A percentile compares a stretch with the other conserved stretches of the same genome.
Evolutionary conservation across 1,140 invertebrate genomes (phyloP).

Genomic region (Caenorhabditis briggsae): DNA sequence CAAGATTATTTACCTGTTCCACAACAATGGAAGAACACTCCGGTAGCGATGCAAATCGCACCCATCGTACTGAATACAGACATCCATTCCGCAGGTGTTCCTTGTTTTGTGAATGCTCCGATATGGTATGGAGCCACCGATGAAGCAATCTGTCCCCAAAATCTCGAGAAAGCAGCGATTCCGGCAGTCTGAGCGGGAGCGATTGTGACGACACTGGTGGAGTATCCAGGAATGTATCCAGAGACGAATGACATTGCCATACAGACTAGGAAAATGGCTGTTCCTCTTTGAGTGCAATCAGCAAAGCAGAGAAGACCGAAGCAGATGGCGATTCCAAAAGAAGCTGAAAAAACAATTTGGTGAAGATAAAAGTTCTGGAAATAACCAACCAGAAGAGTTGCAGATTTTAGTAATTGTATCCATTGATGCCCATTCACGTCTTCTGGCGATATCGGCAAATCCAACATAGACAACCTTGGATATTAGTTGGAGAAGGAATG

Average conservation of each 20-base stretch:
- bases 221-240: slow-evolving; percentile 77
- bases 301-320: slow-evolving; percentile 71
- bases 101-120: slow-evolving; percentile 54
- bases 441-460: slow-evolving; percentile 71
- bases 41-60: slow-evolving; percentile 55
- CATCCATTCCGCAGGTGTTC: slow-evolving; percentile 58
- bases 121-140: slow-evolving; percentile 59
- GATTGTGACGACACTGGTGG: slow-evolving; percentile 77
- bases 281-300: slow-evolving; percentile 68
- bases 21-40: slow-evolving; percentile 66
- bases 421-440: slow-evolving; percentile 57
- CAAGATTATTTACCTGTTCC: slow-evolving; percentile 61
- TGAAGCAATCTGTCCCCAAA: slow-evolving; percentile 70
- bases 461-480: slow-evolving; percentile 77
- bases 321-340: slow-evolving; percentile 74
- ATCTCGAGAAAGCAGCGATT: slow-evolving; percentile 75
- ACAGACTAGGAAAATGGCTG: slow-evolving; percentile 72
- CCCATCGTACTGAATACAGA: slow-evolving; percentile 53
- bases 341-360: slow-evolving; percentile 67
- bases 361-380: background rate
- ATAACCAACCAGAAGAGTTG: slow-evolving; percentile 72
- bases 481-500: slow-evolving; percentile 75
- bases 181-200: slow-evolving; percentile 75
- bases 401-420: slow-evolving; percentile 73
- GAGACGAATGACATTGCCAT: slow-evolving; percentile 73